These are phyloP conservation scores for Erythrocercus mccallii DNA, from an alignment of 2,113 vertebrate genomes.

Conservation along the genomic window DNA sequence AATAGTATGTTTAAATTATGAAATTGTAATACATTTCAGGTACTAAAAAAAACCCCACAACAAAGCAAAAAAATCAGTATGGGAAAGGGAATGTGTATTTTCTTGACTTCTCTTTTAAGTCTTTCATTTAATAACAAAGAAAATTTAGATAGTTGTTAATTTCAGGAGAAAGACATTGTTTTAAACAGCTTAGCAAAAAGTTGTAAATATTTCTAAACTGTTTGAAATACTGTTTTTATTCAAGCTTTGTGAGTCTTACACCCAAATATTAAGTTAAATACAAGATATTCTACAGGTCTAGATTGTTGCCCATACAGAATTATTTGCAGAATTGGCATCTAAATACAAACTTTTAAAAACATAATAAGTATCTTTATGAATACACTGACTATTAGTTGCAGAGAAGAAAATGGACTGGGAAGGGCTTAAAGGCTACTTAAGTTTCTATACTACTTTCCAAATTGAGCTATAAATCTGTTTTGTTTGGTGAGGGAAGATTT, in stretches of 20 bases:
- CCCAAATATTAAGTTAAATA: not conserved
- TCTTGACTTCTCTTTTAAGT: not conserved
- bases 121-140: not conserved
- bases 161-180: not conserved
- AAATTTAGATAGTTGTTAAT: not conserved
- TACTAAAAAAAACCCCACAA: not conserved
- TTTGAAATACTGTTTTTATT: not conserved
- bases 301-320: not conserved
- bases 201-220: not conserved
- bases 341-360: not conserved
- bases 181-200: not conserved
- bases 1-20: not conserved
- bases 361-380: not conserved
- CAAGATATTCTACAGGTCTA: not conserved
- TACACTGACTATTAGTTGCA: not conserved
- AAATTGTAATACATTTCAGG: not conserved
- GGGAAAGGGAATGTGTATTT: not conserved
- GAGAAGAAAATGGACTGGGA: not conserved
- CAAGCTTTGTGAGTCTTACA: not conserved
- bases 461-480: not conserved
- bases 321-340: not conserved
- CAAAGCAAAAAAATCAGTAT: not conserved
- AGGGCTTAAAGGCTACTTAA: not conserved
- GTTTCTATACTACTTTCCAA: not conserved
- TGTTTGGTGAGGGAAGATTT: not conserved